phyloP scores from a whole-genome alignment of 2,797 vertebrate species.

The Glossophaga mutica region DNA sequence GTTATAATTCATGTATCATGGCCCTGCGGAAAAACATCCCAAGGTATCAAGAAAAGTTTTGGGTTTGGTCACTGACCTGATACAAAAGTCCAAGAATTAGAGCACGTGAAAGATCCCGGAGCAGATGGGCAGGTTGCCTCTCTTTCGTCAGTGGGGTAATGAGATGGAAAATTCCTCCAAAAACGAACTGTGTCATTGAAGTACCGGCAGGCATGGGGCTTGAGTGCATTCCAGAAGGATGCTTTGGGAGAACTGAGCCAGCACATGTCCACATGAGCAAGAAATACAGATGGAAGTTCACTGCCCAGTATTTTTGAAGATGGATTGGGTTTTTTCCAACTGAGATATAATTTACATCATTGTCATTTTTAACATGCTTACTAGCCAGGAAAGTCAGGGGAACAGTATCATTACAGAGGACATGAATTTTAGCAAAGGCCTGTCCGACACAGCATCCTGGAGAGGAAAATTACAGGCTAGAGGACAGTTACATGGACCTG shows the following conservation, averaged over 20 bases:
- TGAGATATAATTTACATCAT: neutral
- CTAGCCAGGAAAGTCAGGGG: neutral
- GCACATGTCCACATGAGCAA: neutral
- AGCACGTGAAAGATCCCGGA: too few relatives aligned
- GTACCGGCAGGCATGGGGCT: neutral
- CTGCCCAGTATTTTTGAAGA: neutral
- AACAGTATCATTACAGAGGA: too few relatives aligned
- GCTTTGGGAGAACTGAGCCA: neutral
- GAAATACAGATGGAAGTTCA: neutral
- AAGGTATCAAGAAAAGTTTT: neutral
- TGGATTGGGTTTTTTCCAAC: neutral
- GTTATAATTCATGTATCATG: neutral
- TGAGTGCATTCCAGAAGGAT: neutral
- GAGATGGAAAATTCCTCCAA: neutral
- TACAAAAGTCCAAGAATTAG: neutral
- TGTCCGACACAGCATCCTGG: rapidly evolving
- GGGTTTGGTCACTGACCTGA: neutral
- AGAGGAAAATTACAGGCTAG: neutral
- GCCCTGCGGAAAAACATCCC: neutral
- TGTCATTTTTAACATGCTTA: neutral
- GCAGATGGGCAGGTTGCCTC: neutral
- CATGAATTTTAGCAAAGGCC: neutral
- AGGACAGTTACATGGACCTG: neutral
- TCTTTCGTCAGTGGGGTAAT: neutral
- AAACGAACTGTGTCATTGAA: neutral